Conservation (phyloP, 2,888 invertebrate species). For the Megaustenia siamemsis region DNA sequence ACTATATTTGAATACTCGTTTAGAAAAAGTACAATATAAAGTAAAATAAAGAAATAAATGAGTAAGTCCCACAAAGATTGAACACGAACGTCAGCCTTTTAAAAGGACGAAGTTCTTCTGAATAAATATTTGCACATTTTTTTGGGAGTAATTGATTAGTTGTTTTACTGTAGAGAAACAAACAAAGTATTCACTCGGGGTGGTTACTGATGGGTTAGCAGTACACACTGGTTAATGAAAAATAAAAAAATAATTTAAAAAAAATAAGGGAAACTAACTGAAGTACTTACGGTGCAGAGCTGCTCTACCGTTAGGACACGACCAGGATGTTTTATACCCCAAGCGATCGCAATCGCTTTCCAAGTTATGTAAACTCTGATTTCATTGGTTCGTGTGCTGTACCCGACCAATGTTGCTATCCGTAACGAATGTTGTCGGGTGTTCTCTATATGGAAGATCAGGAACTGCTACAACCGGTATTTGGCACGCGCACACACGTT, state of each 20-base stretch:
- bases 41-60: no score
- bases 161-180: no score
- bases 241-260: conserved; percentile 7
- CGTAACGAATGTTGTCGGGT: conserved; percentile 45
- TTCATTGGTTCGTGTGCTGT: conserved; percentile 46
- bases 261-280: background rate
- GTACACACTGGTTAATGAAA: conserved; percentile 12
- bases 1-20: no score
- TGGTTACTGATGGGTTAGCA: background rate
- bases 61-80: no score
- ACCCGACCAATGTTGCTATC: conserved; percentile 36
- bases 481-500: background rate
- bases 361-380: conserved; percentile 46
- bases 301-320: conserved; percentile 44
- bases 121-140: no score
- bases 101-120: no score
- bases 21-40: no score
- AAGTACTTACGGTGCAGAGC: conserved; percentile 58
- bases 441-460: conserved; percentile 56
- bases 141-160: no score
- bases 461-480: conserved; percentile 21
- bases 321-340: conserved; percentile 49
- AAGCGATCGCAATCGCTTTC: background rate
- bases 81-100: no score
- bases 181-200: no score